Evolutionary conservation across 2,888 invertebrate genomes (phyloP), one percentile per base, ranked within the genome.

Genomic region (Gastracanthus pulcherrimus): DNA sequence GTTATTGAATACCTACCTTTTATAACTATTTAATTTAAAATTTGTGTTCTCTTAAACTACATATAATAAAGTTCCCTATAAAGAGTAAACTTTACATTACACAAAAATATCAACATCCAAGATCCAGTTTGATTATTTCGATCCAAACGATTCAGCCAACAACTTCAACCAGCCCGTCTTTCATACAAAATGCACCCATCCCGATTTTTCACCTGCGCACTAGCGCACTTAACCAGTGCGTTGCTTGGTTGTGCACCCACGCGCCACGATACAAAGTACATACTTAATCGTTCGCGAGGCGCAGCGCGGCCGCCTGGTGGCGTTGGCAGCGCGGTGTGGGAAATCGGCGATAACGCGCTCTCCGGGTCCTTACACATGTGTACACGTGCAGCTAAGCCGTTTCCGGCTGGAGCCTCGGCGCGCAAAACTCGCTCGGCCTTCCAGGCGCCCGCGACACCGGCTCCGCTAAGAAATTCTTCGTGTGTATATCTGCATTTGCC

Each of bases 401-500:
- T 69, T 60, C 58, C 58, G 31, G 69, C 62, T 38, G 19, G 11
- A 70, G 64, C 29, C 48, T 48, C 34, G 23, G n/a, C 36, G 45
- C 45, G 77, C 77, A 48, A 77, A 77, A 62, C 77, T 62, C 64
- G 70, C 36, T 38, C 77, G 71, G 36, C 58, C 55, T 45, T 31
- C 11, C 51, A 1, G 23, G 23, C 23, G 75, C 6, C 16, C n/a
- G 34, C 38, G n/a, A 26, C 26, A 23, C 23, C 55, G 11, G 55
- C 55, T 23, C 55, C 38, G 26, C 16, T n/a, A 19, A 51, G 64
- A 5, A n/a, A 31, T 45, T 13, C 13, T 11, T 23, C 48, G n/a
- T 7, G 55, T 55, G 23, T 11, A 26, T 26, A 55, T 23, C 51
- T n/a, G n/a, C 51, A 16, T 19, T 51, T 23, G 51, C 19, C 48